phyloP scores from a whole-genome alignment of 2,113 vertebrate species.

The Cyanocitta stelleri region DNA sequence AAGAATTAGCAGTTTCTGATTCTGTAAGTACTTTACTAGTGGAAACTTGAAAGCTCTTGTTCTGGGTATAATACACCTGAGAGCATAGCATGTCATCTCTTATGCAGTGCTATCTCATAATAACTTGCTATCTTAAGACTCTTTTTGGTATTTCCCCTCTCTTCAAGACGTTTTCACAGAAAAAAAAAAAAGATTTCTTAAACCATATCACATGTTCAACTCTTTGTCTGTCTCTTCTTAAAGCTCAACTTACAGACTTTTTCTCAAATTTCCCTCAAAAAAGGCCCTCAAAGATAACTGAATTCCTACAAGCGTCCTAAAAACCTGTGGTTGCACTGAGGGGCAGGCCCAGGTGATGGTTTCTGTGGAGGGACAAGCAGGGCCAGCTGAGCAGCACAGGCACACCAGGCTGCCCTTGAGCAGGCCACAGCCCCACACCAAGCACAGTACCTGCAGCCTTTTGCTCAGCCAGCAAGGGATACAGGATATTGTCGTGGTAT shows the following conservation, averaged over 20 bases:
- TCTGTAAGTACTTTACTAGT: neutral
- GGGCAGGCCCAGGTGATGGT: neutral
- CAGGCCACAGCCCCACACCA: accelerated
- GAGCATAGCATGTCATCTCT: neutral
- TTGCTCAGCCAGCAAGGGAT: neutral
- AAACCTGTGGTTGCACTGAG: neutral
- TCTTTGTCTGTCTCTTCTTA: neutral
- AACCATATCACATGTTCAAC: neutral
- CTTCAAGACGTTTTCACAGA: neutral
- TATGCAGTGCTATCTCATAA: neutral
- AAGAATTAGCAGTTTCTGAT: neutral
- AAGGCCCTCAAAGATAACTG: neutral
- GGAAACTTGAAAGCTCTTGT: neutral
- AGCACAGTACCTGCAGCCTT: neutral
- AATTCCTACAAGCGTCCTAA: neutral
- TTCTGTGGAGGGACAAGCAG: neutral
- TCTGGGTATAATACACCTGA: neutral
- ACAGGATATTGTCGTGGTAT: accelerated
- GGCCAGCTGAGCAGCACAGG: neutral
- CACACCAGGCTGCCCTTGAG: neutral
- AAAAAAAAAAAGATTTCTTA: neutral
- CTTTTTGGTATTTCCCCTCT: neutral
- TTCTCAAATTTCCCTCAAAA: neutral
- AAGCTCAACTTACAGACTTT: neutral
- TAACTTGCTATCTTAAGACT: neutral